These are phyloP conservation scores for Anisognathus igniventris DNA, from an alignment of 2,797 vertebrate species.

Conservation along the genomic window DNA sequence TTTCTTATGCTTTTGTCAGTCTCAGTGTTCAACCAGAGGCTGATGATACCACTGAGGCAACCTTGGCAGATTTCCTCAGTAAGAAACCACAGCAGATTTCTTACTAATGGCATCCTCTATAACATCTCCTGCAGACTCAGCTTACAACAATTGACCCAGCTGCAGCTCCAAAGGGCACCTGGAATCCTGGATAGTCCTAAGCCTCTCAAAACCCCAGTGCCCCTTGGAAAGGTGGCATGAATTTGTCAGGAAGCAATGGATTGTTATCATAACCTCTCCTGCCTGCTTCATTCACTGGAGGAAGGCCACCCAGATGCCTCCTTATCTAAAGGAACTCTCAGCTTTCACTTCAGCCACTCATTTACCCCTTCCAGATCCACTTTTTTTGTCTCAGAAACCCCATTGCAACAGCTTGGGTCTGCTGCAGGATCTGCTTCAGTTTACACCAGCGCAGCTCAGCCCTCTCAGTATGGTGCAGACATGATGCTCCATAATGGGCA, in stretches of 20 bases:
- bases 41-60: not conserved
- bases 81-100: not conserved
- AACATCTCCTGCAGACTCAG: not conserved
- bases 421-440: not conserved
- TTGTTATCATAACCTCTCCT: not conserved
- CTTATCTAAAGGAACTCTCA: not conserved
- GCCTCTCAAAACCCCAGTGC: not conserved
- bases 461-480: not conserved
- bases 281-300: not conserved
- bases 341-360: not conserved
- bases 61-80: not conserved
- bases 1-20: not conserved
- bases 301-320: not conserved
- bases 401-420: not conserved
- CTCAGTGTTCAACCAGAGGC: not conserved
- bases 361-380: not conserved
- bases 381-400: not conserved
- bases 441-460: not conserved
- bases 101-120: not conserved
- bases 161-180: not conserved
- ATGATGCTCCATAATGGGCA: not conserved
- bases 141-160: not conserved
- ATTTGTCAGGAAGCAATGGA: not conserved
- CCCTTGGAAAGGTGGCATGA: not conserved
- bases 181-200: not conserved